phyloP scores from a whole-genome alignment of 2,888 invertebrate genomes.

The Acanthosepion lycidas region DNA sequence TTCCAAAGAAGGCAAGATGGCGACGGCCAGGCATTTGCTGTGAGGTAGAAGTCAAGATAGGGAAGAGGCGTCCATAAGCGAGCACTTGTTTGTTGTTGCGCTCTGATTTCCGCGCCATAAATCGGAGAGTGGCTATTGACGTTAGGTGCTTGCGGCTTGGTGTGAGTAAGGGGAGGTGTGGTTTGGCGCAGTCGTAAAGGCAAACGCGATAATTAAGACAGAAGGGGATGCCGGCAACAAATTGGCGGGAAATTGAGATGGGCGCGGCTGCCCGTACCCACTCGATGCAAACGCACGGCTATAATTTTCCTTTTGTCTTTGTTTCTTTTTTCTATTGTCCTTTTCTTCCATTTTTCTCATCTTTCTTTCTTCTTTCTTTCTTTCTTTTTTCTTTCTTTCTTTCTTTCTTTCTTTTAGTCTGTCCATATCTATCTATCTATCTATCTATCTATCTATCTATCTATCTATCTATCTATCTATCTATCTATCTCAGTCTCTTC shows the following conservation, averaged over 20 bases:
- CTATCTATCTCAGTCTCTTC: neutral
- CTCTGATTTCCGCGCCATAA: neutral
- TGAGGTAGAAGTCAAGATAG: too few species aligned
- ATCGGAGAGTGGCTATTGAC: neutral
- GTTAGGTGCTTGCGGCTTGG: neutral
- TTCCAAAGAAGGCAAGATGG: too few species aligned
- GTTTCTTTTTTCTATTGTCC: neutral
- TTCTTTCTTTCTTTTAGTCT: neutral
- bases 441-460: neutral
- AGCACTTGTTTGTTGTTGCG: neutral
- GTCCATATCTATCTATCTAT: neutral
- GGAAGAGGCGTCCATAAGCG: too few species aligned
- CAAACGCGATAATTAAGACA: conserved; percentile 15
- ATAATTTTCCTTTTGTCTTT: neutral
- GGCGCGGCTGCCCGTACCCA: neutral
- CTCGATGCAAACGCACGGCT: neutral
- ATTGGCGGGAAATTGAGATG: conserved; percentile 20
- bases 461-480: neutral
- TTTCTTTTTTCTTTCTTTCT: neutral
- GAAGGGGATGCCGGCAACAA: neutral
- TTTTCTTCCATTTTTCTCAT: neutral
- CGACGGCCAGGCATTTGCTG: too few species aligned
- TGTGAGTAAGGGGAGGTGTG: neutral
- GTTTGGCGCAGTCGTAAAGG: neutral
- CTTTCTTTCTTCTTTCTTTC: neutral